Base-by-base conservation (phyloP, 1,140 invertebrate genomes). In the Ceratina japonica region DNA sequence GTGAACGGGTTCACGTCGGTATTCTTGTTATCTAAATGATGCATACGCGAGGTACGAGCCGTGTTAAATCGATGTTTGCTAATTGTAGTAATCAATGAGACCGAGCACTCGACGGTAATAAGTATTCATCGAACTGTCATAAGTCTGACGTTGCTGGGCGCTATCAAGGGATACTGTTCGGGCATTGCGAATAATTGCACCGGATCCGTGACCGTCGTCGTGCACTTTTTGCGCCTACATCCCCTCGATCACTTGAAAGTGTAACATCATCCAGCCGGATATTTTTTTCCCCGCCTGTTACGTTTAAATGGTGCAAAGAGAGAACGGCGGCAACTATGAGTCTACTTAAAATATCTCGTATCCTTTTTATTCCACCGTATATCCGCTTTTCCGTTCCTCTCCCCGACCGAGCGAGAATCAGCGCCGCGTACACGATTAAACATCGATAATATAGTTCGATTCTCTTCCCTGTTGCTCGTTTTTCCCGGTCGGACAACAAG, bases 71-170 rank as follows among this genome's bases (percentile, higher is more conserved):
- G 68, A 72, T 71, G 49, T 15, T 24, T 20, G 68, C 5, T 77
- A 77, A 77, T 77, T 71, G 58, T 18, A 54, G 58, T 44, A 37
- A 77, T 77, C 75, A 49, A 44, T 54, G 58, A 18, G 15, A 7
- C 24, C 10, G 27, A 54, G 31, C 52, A 27, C 27, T 22, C 15
- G 58, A 1, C 62, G 10, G 24, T 77, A 77, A 77, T 77, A 24
- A 62, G 75, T 63, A 77, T 77, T 71, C 75, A 77, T 77, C 49
- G 20, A 77, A 71, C 49, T 77, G 27, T 77, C 75, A 70, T 77
- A 71, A 77, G 62, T 71, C 75, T 5, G 58, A 71, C 49, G 59
- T 70, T 22, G 75, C 44, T 16, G n/a, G n/a, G 52, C 63, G 58
- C 63, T 62, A 77, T 71, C 75, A 63, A 15, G 68, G n/a, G 24